Evolutionary conservation across 1,140 invertebrate species (phyloP), one percentile per base, ranked within the genome.

Genomic region (Bombus ignitus): DNA sequence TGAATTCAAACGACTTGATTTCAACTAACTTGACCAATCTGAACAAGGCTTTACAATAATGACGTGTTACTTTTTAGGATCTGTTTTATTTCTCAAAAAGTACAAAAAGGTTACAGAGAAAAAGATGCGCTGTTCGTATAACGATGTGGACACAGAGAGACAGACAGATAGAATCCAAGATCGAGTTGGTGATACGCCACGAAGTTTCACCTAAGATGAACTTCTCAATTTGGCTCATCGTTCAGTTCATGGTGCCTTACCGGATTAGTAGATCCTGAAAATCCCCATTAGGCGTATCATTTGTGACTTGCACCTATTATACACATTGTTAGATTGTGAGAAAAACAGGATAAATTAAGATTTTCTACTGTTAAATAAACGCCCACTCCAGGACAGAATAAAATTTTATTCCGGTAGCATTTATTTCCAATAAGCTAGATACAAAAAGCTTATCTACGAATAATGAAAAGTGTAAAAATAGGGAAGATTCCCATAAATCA

Each of bases 261-360:
- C 81, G 89, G 85, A 89, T 92, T 90, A 89, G 91, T 87, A 75
- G 91, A 89, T 92, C 91, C 91, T 92, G 89, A 91, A 92, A 93
- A 92, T 90, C 88, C 90, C 92, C 82, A 92, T 92, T 89, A 92
- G 81, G 85, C 85, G 76, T 90, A 88, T 92, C 73, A 91, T 92
- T 92, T 86, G 73, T 83, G 44, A 87, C 75, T 88, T 66, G 70
- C 71, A 62, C 73, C 85, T 80, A 66, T 22, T 79, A 80, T 37
- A 79, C 22, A 87, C 70, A 72, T 72, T 44, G 59, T 82, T 88
- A 62, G n/a, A 75, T 44, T 72, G 71, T 72, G 42, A 79, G 18
- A 28, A 25, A 78, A 47, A 76, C 28, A 87, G 37, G 10, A 57
- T 47, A 32, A 25, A 87, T 85, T 32, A 42, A 32, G 66, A 62